phyloP scores from a whole-genome alignment of 2,888 invertebrate species.

The Drosophila fungiperda region DNA sequence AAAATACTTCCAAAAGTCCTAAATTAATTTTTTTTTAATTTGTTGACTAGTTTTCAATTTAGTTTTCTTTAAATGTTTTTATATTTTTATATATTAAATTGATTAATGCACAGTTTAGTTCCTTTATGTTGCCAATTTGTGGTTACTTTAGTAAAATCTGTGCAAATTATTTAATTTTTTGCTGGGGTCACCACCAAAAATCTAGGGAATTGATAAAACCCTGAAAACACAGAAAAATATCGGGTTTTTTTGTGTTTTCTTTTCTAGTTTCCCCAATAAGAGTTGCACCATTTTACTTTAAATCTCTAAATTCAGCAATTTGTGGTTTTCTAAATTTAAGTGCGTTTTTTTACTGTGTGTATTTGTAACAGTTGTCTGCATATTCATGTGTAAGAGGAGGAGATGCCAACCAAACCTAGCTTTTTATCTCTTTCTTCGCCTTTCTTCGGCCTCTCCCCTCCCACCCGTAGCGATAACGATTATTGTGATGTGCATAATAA shows the following conservation, averaged over 20 bases:
- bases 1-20: not conserved
- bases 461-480: slow-evolving; percentile 72
- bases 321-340: not conserved
- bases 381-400: not conserved
- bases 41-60: not conserved
- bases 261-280: not conserved
- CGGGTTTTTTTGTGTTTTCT: not conserved
- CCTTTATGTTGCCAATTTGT: not conserved
- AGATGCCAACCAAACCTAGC: not conserved
- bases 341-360: not conserved
- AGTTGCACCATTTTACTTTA: not conserved
- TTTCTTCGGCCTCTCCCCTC: not conserved
- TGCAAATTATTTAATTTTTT: not conserved
- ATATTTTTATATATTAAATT: not conserved
- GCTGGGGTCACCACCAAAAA: not conserved
- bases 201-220: not conserved
- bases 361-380: not conserved
- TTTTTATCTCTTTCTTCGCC: not conserved
- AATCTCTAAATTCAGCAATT: not conserved
- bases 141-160: not conserved
- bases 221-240: not conserved
- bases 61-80: not conserved
- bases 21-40: not conserved
- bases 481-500: slow-evolving; percentile 83
- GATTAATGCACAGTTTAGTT: not conserved